phyloP scores from a whole-genome alignment of 1,140 invertebrate genomes.

The Phenacoccus solenopsis region DNA sequence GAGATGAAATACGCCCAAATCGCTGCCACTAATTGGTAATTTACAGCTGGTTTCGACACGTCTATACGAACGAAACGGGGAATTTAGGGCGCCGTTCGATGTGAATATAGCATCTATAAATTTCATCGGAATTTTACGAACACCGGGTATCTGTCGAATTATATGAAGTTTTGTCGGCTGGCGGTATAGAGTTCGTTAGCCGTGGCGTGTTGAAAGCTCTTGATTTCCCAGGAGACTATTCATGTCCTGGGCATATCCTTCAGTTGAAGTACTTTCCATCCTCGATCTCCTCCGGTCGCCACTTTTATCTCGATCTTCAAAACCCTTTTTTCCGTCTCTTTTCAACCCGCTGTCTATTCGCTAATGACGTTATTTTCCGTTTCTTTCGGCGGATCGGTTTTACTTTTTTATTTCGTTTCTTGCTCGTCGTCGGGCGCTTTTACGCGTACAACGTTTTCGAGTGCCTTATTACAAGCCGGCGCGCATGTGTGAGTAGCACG shows the following conservation, averaged over 20 bases:
- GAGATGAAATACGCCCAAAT: not conserved
- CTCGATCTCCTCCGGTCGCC: not conserved
- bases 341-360: not conserved
- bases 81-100: not conserved
- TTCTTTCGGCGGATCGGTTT: not conserved
- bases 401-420: not conserved
- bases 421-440: too few relatives aligned
- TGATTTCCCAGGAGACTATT: not conserved
- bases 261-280: conserved; percentile 1
- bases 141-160: not conserved
- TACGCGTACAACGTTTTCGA: not conserved
- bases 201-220: not conserved
- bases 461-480: not conserved
- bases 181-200: conserved; percentile 1
- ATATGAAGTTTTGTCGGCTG: not conserved
- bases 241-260: conserved; percentile 1
- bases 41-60: not conserved
- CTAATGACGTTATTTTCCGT: not conserved
- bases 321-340: not conserved
- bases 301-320: not conserved
- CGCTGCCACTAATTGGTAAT: not conserved
- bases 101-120: not conserved
- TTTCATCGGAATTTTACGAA: not conserved
- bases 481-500: too few relatives aligned
- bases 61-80: not conserved